Evolutionary conservation across 2,797 vertebrate genomes (phyloP).

Genomic region (Dallia pectoralis): DNA sequence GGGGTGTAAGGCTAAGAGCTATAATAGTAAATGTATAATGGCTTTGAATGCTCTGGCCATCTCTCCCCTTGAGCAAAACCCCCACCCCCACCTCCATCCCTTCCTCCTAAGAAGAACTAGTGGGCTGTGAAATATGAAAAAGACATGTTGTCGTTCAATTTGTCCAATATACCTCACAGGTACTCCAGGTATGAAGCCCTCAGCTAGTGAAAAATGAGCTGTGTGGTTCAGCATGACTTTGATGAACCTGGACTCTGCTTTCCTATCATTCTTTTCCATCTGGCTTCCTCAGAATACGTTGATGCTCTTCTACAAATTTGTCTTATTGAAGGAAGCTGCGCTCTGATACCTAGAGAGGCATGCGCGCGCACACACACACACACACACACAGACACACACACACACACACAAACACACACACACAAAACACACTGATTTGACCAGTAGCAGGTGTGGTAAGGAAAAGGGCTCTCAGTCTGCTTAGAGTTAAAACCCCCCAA

Average conservation of each 20-base stretch:
- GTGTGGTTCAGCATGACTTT: conserved; percentile 89
- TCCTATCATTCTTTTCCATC: conserved; percentile 99
- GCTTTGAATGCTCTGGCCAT: conserved; percentile 49
- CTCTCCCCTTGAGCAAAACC: conserved; percentile 48
- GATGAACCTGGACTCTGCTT: conserved; percentile 89
- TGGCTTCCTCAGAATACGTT: conserved; percentile 84
- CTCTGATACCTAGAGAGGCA: conserved; percentile 69
- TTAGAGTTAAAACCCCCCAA: conserved; percentile 53
- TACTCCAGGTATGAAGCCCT: conserved; percentile 91
- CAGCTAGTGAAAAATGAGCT: conserved; percentile 97
- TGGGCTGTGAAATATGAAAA: conserved; percentile 99
- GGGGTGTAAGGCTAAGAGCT: conserved; percentile 41
- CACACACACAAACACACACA: conserved; percentile 21
- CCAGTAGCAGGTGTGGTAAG: conserved; percentile 36
- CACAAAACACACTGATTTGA: not conserved
- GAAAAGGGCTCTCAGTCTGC: conserved; percentile 45
- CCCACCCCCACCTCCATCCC: not conserved
- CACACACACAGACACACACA: conserved; percentile 22
- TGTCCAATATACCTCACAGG: conserved; percentile 89
- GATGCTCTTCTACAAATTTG: conserved; percentile 84
- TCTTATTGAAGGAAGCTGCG: conserved; percentile 91
- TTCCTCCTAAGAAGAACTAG: conserved; percentile 64
- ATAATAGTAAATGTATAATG: conserved; percentile 56
- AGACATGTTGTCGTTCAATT: conserved; percentile 92
- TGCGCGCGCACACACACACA: conserved; percentile 24